Conservation (phyloP, 2,113 vertebrate species). For the Pelobates fuscus region DNA sequence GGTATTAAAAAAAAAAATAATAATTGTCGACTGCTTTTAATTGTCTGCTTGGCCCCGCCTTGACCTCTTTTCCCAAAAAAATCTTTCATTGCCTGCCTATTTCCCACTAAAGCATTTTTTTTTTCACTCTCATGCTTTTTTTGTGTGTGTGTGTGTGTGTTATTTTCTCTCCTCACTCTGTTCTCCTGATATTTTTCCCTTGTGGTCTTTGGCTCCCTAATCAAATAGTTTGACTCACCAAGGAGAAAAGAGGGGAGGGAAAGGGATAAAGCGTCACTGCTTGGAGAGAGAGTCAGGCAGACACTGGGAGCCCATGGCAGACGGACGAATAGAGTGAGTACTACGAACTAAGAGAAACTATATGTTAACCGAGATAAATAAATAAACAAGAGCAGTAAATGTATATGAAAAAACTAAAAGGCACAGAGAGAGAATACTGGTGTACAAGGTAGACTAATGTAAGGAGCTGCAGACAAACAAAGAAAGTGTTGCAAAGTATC, state of each 20-base stretch:
- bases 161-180: constrained; percentile 8
- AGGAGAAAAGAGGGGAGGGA: background rate
- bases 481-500: background rate
- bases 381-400: too few relatives aligned
- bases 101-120: background rate
- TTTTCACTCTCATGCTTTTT: background rate
- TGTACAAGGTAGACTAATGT: too few relatives aligned
- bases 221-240: constrained; percentile 43
- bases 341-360: background rate
- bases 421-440: background rate
- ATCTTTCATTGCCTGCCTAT: background rate
- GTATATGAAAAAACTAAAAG: background rate
- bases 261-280: constrained; percentile 7
- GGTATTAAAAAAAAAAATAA: too few relatives aligned
- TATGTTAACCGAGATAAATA: too few relatives aligned
- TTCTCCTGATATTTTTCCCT: constrained; percentile 40
- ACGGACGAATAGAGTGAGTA: constrained; percentile 26
- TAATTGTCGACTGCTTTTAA: too few relatives aligned
- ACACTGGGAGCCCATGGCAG: constrained; percentile 9
- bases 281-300: constrained; percentile 9
- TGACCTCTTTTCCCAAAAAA: too few relatives aligned
- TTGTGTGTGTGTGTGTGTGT: too few relatives aligned
- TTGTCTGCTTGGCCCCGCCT: too few relatives aligned
- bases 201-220: constrained; percentile 45
- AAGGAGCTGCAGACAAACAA: too few relatives aligned